Conservation (phyloP, 2,113 vertebrate species). For the Sarotherodon lohbergeri region DNA sequence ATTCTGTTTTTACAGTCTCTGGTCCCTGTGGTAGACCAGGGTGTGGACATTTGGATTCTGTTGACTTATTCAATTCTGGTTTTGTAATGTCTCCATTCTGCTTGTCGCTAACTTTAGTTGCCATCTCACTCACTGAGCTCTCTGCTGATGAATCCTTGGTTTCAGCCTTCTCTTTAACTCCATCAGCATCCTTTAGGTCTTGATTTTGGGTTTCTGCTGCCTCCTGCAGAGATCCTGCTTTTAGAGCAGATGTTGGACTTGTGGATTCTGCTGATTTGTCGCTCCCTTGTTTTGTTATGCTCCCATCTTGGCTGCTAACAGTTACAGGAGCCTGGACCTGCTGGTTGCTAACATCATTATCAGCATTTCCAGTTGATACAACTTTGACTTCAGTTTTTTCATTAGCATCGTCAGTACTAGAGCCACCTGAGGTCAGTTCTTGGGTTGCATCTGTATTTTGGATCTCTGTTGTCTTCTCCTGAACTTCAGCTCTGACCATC, state of each 20-base stretch:
- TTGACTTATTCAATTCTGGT: neutral
- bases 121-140: neutral
- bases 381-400: neutral
- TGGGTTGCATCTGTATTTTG: no score
- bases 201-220: accelerated
- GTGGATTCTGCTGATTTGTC: neutral
- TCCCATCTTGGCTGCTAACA: neutral
- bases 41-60: neutral
- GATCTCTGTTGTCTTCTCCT: no score
- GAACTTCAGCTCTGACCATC: no score
- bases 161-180: accelerated
- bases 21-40: neutral
- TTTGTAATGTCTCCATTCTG: neutral
- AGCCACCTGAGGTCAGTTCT: neutral
- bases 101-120: accelerated
- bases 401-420: neutral
- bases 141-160: neutral
- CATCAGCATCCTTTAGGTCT: neutral
- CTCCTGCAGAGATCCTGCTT: accelerated
- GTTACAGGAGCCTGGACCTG: neutral
- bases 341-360: neutral
- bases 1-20: neutral
- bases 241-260: accelerated
- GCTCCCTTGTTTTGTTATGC: neutral
- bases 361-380: neutral